phyloP scores from a whole-genome alignment of 2,888 invertebrate species.

The Dioctria rufipes region DNA sequence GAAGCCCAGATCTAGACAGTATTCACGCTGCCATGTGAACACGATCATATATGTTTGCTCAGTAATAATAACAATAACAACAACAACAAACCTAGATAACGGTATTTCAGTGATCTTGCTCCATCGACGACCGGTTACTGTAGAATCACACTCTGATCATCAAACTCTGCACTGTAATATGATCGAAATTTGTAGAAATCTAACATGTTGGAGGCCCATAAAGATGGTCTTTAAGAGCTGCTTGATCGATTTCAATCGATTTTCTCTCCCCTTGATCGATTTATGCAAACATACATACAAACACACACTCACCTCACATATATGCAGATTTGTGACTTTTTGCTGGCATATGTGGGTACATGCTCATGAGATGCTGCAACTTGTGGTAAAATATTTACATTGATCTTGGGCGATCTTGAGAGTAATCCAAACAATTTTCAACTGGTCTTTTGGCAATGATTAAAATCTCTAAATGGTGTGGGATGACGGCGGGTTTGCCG shows the following conservation, averaged over 20 bases:
- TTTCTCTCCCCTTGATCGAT: not conserved
- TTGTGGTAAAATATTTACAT: not conserved
- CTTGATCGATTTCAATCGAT: too few species aligned
- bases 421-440: not conserved
- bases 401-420: slow-evolving; percentile 1
- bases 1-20: too few species aligned
- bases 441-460: slow-evolving; percentile 1
- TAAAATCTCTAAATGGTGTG: not conserved
- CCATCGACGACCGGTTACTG: slow-evolving; percentile 23
- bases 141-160: slow-evolving; percentile 15
- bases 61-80: too few species aligned
- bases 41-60: slow-evolving; percentile 17
- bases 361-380: not conserved
- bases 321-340: not conserved
- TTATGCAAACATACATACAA: too few species aligned
- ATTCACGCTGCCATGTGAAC: not conserved
- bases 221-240: slow-evolving; percentile 2
- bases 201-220: slow-evolving; percentile 3
- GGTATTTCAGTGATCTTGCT: slow-evolving; percentile 21
- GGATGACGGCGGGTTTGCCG: not conserved
- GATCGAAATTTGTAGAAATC: slow-evolving; percentile 30
- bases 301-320: too few species aligned
- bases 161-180: slow-evolving; percentile 25
- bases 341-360: not conserved
- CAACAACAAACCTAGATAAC: slow-evolving; percentile 21